phyloP scores from a whole-genome alignment of 2,113 vertebrate species.

The Mormoops blainvillei region DNA sequence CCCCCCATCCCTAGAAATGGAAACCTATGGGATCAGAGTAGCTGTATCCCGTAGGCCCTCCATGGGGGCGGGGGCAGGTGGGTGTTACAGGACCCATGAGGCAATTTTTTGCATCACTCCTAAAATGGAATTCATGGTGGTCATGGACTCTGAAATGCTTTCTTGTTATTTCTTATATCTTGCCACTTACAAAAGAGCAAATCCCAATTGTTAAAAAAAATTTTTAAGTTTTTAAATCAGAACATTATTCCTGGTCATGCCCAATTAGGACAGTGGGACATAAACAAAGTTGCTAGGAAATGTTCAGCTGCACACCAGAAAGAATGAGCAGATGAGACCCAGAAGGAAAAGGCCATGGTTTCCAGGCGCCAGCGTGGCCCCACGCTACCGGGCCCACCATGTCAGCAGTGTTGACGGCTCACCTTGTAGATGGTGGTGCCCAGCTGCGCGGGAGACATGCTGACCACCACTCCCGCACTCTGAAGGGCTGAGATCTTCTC shows the following conservation, averaged over 20 bases:
- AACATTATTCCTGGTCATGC: neutral
- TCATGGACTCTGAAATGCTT: neutral
- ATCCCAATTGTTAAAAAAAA: neutral
- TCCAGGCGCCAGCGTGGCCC: neutral
- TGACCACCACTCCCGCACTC: conserved; percentile 92
- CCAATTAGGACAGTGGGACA: neutral
- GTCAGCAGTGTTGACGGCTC: conserved; percentile 5
- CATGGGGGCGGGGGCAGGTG: no score
- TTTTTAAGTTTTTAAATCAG: conserved; percentile 10
- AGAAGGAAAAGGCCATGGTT: neutral
- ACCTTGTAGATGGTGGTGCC: conserved; percentile 98
- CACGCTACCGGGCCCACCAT: rapidly evolving
- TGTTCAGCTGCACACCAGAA: neutral
- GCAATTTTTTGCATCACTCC: neutral
- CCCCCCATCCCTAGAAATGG: neutral
- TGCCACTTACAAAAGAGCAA: neutral
- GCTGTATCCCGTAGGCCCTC: neutral
- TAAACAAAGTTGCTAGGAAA: neutral
- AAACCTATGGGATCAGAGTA: neutral
- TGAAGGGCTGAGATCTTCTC: conserved; percentile 98
- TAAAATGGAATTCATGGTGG: neutral
- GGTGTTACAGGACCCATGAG: no score
- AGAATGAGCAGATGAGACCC: neutral
- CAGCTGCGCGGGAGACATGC: conserved; percentile 98
- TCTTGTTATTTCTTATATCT: neutral